Evolutionary conservation across 2,888 invertebrate species (phyloP).

Genomic region (Pollenia labialis): DNA sequence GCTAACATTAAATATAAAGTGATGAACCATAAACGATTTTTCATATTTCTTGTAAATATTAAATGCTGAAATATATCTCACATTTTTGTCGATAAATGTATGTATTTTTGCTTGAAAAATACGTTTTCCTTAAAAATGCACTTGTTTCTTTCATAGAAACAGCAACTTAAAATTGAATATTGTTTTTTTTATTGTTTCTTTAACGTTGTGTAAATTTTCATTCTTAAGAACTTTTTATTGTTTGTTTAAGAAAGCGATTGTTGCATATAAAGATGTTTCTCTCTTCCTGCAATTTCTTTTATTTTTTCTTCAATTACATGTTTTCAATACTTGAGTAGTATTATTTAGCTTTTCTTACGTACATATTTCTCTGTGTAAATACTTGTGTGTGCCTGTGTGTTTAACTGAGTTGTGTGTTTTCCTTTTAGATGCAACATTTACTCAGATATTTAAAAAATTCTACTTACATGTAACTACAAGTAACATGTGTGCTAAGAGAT

Average conservation of each 20-base stretch:
- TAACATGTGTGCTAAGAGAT: conserved; percentile 36
- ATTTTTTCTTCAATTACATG: conserved; percentile 44
- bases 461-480: conserved; percentile 30
- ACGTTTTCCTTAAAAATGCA: not conserved
- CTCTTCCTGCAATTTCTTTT: not conserved
- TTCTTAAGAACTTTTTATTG: conserved; percentile 2
- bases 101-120: conserved; percentile 10
- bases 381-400: not conserved
- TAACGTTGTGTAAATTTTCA: conserved; percentile 11
- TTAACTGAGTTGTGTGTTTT: not conserved
- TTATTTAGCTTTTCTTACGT: conserved; percentile 45
- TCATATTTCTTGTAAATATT: conserved; percentile 31
- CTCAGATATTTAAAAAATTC: conserved; percentile 27
- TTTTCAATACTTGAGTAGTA: conserved; percentile 46
- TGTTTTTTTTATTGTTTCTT: conserved; percentile 20
- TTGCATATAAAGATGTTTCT: conserved; percentile 49
- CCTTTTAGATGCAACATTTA: conserved; percentile 30
- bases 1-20: conserved; percentile 9
- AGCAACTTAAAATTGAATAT: conserved; percentile 34
- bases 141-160: conserved; percentile 9
- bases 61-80: conserved; percentile 40
- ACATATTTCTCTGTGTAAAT: not conserved
- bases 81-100: conserved; percentile 7
- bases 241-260: conserved; percentile 42
- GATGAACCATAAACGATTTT: conserved; percentile 26